Conservation (phyloP, 2,888 invertebrate species). For the Eumerus sabulonum region DNA sequence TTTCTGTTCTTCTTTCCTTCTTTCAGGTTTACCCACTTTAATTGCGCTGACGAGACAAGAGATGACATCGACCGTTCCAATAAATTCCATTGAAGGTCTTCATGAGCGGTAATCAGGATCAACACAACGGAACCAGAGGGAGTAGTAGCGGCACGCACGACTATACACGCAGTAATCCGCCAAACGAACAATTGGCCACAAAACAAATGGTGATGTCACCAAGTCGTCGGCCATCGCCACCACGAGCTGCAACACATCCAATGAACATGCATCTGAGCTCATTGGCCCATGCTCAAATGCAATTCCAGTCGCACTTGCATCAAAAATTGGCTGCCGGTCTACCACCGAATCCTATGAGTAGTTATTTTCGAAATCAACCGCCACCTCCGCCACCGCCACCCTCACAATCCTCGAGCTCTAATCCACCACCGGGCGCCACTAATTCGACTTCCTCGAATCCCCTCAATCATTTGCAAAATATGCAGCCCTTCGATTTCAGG, state of each 20-base stretch:
- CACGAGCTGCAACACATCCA: slow-evolving; percentile 79
- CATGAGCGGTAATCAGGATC: slow-evolving; percentile 69
- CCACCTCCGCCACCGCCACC: slow-evolving; percentile 72
- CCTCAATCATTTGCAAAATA: slow-evolving; percentile 92
- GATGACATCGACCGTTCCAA: slow-evolving; percentile 54
- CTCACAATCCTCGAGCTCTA: slow-evolving; percentile 72
- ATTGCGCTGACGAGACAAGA: slow-evolving; percentile 29
- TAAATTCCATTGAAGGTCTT: slow-evolving; percentile 58
- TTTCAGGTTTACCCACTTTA: slow-evolving; percentile 6
- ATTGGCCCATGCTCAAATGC: slow-evolving; percentile 77
- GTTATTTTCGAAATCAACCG: slow-evolving; percentile 75
- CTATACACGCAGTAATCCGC: slow-evolving; percentile 45
- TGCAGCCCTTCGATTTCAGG: slow-evolving; percentile 97
- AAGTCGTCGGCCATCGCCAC: slow-evolving; percentile 84
- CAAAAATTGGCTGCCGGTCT: slow-evolving; percentile 77
- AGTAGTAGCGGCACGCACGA: slow-evolving; percentile 70
- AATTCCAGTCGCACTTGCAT: slow-evolving; percentile 78
- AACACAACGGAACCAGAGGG: slow-evolving; percentile 66
- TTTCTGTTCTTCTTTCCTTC: not conserved
- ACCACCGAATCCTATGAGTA: slow-evolving; percentile 71
- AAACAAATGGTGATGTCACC: slow-evolving; percentile 83
- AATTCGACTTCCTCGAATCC: slow-evolving; percentile 81
- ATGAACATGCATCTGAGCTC: slow-evolving; percentile 78
- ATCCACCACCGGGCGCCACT: slow-evolving; percentile 37
- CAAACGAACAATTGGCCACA: slow-evolving; percentile 47